Evolutionary conservation across 2,888 invertebrate genomes (phyloP), one percentile per base, ranked within the genome.

Genomic region (Rhaphigaster nebulosa): DNA sequence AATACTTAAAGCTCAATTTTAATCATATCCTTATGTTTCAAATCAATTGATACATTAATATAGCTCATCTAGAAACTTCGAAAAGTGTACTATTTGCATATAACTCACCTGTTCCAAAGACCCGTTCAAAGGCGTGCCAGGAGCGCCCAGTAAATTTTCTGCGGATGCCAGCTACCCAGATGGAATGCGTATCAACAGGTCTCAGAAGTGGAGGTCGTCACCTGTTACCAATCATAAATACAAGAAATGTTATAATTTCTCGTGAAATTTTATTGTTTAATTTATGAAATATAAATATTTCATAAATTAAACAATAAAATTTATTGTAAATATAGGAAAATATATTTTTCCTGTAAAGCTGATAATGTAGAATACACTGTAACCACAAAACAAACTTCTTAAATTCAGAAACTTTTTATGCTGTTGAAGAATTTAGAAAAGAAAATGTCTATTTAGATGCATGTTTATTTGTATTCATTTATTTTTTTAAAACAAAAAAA

Each of bases 101-200:
- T 34, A 34, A 70, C 34, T 70, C 29, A 29, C 2, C 26, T n/a
- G 10, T 1, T n/a, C 13, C 29, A 10, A 13, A n/a, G 8, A 34
- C 5, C 70, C 6, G 20, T 34, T 70, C 34, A 70, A 70, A 70
- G 34, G 34, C 70, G 70, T 70, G 70, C 70, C 70, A 70, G 34
- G 8, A 20, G 20, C 18, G 29, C 70, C 70, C 20, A 20, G 20
- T 34, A 70, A 70, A 70, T 70, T 70, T 70, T 34, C 70, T 20
- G 29, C 18, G 70, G 34, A 34, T 70, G 34, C 34, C 34, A 70
- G 70, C 18, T 1, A 70, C 34, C 1, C 5, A 6, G 70, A 18
- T 20, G 70, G 70, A 70, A 70, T 70, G 70, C 38, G 70, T 34
- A 70, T 70, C 70, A 70, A 70, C 70, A 70, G 70, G 70, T 70